Percentiles rank a stretch among this genome's conserved stretches.
phyloP scores from a whole-genome alignment of 2,888 invertebrate genomes.

The Parnassius glacialis region DNA sequence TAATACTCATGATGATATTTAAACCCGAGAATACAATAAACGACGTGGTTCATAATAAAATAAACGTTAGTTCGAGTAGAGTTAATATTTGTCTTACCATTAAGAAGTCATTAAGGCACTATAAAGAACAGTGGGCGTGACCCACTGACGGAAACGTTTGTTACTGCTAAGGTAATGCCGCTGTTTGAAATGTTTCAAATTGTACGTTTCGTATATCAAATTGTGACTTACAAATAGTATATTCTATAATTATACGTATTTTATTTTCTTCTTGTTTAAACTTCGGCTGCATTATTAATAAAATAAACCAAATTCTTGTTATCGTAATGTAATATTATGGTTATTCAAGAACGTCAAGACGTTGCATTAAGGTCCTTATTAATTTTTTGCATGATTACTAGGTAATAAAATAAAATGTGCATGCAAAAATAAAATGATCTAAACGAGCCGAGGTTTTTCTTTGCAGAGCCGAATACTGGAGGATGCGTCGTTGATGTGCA shows the following conservation, averaged over 20 bases:
- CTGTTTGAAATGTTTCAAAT: conserved; percentile 12
- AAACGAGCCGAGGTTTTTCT: conserved; percentile 54
- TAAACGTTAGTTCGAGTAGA: not conserved
- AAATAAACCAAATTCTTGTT: no score
- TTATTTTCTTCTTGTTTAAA: not conserved
- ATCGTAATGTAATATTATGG: no score
- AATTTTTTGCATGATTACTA: no score
- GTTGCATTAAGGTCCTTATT: no score
- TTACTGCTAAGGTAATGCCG: conserved; percentile 10
- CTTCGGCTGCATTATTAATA: no score
- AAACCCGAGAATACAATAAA: not conserved
- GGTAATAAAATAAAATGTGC: conserved; percentile 29
- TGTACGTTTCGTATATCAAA: conserved; percentile 5
- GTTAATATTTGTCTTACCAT: conserved; percentile 30
- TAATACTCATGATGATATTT: no score
- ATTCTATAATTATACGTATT: not conserved
- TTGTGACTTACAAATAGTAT: not conserved
- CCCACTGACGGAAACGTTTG: conserved; percentile 23
- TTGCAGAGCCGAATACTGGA: conserved; percentile 94
- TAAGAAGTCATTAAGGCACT: conserved; percentile 30
- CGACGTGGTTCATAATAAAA: not conserved
- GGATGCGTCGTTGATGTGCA: conserved; percentile 94
- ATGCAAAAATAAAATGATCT: conserved; percentile 39
- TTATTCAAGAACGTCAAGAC: no score
- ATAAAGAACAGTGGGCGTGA: conserved; percentile 31